Percentiles rank a stretch among this genome's conserved stretches.
These are phyloP conservation scores for Bagarius yarrelli DNA, from an alignment of 2,113 vertebrate genomes.

Conservation along the genomic window DNA sequence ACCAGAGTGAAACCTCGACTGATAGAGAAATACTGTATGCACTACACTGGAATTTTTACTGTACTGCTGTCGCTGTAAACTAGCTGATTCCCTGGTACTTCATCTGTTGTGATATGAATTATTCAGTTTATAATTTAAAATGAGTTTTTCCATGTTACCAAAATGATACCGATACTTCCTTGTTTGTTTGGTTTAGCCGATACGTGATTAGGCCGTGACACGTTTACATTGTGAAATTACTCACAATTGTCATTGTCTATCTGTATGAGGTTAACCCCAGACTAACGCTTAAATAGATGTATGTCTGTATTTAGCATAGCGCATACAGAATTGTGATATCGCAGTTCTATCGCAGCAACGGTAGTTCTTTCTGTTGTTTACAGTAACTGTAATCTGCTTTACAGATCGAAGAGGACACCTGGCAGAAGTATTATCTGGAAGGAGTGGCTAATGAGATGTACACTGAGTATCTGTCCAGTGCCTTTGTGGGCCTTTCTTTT, in stretches of 20 bases:
- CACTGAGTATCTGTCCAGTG: conserved; percentile 98
- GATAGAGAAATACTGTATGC: conserved; percentile 9
- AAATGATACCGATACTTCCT: neutral
- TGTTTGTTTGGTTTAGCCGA: neutral
- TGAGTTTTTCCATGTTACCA: neutral
- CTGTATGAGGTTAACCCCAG: neutral
- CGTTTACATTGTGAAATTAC: neutral
- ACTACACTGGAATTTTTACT: neutral
- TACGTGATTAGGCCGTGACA: neutral
- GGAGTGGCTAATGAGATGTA: conserved; percentile 99
- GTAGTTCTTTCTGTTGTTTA: neutral
- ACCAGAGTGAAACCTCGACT: neutral
- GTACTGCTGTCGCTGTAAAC: neutral
- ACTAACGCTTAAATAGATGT: neutral
- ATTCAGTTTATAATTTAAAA: neutral
- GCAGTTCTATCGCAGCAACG: too few relatives aligned
- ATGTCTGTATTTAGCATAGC: neutral
- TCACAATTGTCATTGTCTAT: neutral
- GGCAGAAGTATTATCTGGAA: conserved; percentile 99
- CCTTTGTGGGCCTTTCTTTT: conserved; percentile 98
- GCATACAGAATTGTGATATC: neutral
- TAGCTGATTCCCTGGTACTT: neutral
- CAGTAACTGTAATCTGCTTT: conserved; percentile 19
- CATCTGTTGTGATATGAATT: neutral
- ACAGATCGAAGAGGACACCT: conserved; percentile 98